Base-by-base conservation (phyloP, 2,888 invertebrate species). In the Hirtodrosophila histrioides region DNA sequence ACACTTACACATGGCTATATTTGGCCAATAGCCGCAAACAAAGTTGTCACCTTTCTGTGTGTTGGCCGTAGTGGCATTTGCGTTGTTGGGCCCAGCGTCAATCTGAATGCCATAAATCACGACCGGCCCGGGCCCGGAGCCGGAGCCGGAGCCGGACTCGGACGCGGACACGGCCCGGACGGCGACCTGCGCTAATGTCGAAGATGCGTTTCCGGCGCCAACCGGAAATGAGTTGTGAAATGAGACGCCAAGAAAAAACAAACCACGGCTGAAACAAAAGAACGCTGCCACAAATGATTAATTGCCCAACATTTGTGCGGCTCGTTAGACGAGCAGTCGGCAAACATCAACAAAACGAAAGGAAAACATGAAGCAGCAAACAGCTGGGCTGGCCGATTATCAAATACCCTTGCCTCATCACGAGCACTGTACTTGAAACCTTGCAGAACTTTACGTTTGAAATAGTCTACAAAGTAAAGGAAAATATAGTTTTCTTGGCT, bases 221-320 rank as follows among this genome's bases (percentile, higher is more conserved):
- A 74, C 70, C 76, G 76, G 76, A 77, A 77, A 77, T 77, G 76
- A 77, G 78, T 77, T 77, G 78, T 77, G 76, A 77, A 77, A 77
- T 78, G 74, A 67, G 71, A 75, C 74, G 69, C 75, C 69, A 58
- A 41, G 46, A 41, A 31, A 70, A 57, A 49, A 45, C 57, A 6
- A 9, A 41, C 24, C 33, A 40, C 29, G 48, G 11, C 41, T 46
- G 43, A 51, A 51, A 31, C 40, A 54, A 57, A 49, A 55, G 45
- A 35, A 53, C 61, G 36, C 37, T 17, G 57, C 37, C 58, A 45
- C 60, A 65, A 74, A 76, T 75, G 75, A 75, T 76, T 75, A 76
- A 75, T 75, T 76, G 72, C 72, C 45, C 35, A 50, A 64, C 69
- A 76, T 75, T 75, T 75, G 75, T 76, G 76, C 69, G 72, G 72